phyloP scores from a whole-genome alignment of 2,888 invertebrate species.

The Dolomedes plantarius region DNA sequence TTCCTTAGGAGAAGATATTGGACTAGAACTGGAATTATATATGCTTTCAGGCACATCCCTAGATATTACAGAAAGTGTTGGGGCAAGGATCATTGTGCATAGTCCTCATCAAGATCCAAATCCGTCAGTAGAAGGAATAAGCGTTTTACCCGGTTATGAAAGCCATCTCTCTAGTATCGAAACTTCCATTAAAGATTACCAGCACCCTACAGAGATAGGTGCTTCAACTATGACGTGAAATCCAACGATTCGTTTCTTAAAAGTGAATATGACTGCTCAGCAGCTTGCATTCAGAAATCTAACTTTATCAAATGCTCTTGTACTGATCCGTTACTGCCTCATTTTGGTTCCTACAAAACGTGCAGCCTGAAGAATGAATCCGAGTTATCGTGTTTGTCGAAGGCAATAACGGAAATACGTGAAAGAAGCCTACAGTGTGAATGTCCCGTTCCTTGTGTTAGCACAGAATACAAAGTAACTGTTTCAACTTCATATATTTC shows the following conservation, averaged over 20 bases:
- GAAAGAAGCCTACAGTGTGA: neutral
- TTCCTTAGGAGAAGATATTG: neutral
- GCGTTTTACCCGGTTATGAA: conserved; percentile 32
- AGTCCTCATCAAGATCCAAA: conserved; percentile 58
- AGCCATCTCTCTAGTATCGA: too few species aligned
- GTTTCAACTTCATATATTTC: neutral
- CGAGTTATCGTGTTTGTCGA: conserved; percentile 8
- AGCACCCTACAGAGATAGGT: conserved; percentile 69
- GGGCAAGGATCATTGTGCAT: conserved; percentile 72
- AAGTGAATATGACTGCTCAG: neutral
- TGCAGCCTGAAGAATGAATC: conserved; percentile 21
- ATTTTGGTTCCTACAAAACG: neutral
- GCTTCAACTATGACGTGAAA: conserved; percentile 34
- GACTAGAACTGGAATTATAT: conserved; percentile 69
- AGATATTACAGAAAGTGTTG: conserved; percentile 64
- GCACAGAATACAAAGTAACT: neutral
- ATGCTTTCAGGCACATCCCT: conserved; percentile 60
- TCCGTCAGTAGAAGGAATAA: conserved; percentile 20
- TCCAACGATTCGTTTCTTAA: neutral
- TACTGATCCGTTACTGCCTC: conserved; percentile 20
- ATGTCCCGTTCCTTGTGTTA: conserved; percentile 17
- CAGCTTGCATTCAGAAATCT: conserved; percentile 5
- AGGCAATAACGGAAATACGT: neutral
- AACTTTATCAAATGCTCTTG: neutral
- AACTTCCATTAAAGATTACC: conserved; percentile 63